Evolutionary conservation across 2,113 vertebrate species (phyloP), one percentile per base, ranked within the genome.

Genomic region (Polypterus bichir): DNA sequence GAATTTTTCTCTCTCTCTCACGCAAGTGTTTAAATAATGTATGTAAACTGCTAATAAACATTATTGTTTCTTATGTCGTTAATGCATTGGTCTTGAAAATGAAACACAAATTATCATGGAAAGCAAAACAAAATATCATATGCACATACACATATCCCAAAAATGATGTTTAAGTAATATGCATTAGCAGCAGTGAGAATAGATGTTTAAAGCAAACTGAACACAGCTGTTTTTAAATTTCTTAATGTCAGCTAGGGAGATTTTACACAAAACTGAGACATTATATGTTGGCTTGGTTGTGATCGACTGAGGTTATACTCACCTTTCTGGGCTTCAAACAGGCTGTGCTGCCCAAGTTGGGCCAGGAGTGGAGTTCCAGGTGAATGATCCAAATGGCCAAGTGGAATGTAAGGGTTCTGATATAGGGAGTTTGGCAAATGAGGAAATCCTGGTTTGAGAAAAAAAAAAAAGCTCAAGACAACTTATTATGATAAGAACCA

Each of bases 281-380:
- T 9, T 51, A 44, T 9, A 10, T 4, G 51, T 3, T 52, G 3
- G 51, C 10, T 10, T 52, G 51, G 51, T 10, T 52, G 51, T 52
- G 51, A 48, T 48, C 4, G 46, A 60, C 4, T 27, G 4, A 7
- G 46, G 3, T 48, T 11, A 47, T 3, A 75, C 91, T 87, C 67
- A 97, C 95, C 95, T 96, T 98, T 97, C 68, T 92, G 91, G 0
- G 92, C 81, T 64, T 97, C 93, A 1, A 92, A 96, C 69, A 95
- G 89, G 64, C 85, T 86, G 74, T 92, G 91, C 75, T 94, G 92
- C 49, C 90, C 80, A 75, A 97, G 85, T 64, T 93, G 89, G 55
- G 83, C 79, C 63, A 89, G 77, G 66, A 90, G 78, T 6, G 88
- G 85, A 65, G 80, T 84, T 69, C 84, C 72, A 47, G 73, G 74